Percentiles rank a stretch among this genome's conserved stretches.
Conservation (phyloP, 1,140 invertebrate species). For the Drosophila biarmipes region DNA sequence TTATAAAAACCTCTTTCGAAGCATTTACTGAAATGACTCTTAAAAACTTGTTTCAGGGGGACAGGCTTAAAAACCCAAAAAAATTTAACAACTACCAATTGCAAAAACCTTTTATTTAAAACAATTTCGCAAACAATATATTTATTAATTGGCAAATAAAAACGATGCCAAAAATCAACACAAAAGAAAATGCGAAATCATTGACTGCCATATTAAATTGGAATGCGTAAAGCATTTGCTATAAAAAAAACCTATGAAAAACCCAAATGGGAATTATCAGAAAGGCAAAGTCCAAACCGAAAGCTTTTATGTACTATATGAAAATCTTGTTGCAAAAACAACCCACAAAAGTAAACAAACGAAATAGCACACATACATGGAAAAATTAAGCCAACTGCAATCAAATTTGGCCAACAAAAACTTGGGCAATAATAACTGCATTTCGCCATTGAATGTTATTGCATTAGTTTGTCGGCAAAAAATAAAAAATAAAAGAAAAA, state of each 20-base stretch:
- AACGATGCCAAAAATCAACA: conserved; percentile 31
- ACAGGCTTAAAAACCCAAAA: conserved; percentile 45
- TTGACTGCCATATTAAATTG: conserved; percentile 24
- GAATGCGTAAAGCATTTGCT: conserved; percentile 25
- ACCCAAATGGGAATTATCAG: conserved; percentile 56
- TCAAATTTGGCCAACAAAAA: conserved; percentile 50
- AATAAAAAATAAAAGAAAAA: not conserved
- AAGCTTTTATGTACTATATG: conserved; percentile 69
- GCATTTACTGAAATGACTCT: conserved; percentile 47
- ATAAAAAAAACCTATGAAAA: conserved; percentile 7
- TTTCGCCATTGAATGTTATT: conserved; percentile 78
- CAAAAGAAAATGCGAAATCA: conserved; percentile 18
- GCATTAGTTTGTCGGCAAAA: conserved; percentile 63
- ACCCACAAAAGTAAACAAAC: conserved; percentile 62
- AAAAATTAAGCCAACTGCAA: conserved; percentile 51
- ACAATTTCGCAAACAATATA: conserved; percentile 64
- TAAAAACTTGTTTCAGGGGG: conserved; percentile 1
- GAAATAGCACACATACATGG: conserved; percentile 50
- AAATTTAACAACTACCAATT: conserved; percentile 46
- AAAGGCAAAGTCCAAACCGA: conserved; percentile 39
- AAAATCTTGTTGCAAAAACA: conserved; percentile 64
- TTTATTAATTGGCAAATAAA: conserved; percentile 71
- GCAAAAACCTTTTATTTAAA: conserved; percentile 52
- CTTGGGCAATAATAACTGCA: conserved; percentile 70
- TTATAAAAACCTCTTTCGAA: conserved; percentile 32